Percentiles rank a stretch among this genome's conserved stretches.
These are phyloP conservation scores for Nothobranchius kuhntae DNA, from an alignment of 2,113 vertebrate genomes.

Conservation along the genomic window DNA sequence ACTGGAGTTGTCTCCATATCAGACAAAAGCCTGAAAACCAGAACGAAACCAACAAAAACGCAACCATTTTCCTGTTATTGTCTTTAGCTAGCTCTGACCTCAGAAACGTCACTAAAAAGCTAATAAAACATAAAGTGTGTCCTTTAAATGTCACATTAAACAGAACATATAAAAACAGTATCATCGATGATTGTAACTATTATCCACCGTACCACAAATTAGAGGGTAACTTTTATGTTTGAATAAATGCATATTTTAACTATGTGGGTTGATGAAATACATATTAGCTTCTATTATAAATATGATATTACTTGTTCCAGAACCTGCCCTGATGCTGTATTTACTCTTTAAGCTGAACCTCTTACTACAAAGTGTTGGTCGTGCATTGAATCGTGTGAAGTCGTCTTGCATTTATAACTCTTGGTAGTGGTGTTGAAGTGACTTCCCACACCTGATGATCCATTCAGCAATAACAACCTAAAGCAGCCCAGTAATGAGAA, in stretches of 20 bases:
- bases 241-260: slow-evolving; percentile 33
- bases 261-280: slow-evolving; percentile 18
- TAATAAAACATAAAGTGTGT: neutral
- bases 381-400: slow-evolving; percentile 51
- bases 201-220: slow-evolving; percentile 20
- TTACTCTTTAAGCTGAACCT: slow-evolving; percentile 28
- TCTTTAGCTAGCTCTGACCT: neutral
- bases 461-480: slow-evolving; percentile 65
- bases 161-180: slow-evolving; percentile 28
- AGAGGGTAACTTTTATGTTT: slow-evolving; percentile 16
- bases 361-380: slow-evolving; percentile 29
- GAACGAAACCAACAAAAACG: no score
- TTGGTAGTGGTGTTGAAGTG: slow-evolving; percentile 16
- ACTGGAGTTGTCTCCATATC: no score
- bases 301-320: slow-evolving; percentile 20
- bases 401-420: slow-evolving; percentile 35
- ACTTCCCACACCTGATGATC: slow-evolving; percentile 19
- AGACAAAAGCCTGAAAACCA: no score
- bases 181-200: slow-evolving; percentile 32
- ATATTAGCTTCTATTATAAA: neutral
- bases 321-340: slow-evolving; percentile 30
- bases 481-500: slow-evolving; percentile 30
- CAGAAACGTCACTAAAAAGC: neutral
- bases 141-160: slow-evolving; percentile 7
- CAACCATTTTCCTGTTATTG: neutral